Evolutionary conservation across 2,797 vertebrate species (phyloP), one percentile per base, ranked within the genome.

Genomic region (Amblyopsis hoosieri): DNA sequence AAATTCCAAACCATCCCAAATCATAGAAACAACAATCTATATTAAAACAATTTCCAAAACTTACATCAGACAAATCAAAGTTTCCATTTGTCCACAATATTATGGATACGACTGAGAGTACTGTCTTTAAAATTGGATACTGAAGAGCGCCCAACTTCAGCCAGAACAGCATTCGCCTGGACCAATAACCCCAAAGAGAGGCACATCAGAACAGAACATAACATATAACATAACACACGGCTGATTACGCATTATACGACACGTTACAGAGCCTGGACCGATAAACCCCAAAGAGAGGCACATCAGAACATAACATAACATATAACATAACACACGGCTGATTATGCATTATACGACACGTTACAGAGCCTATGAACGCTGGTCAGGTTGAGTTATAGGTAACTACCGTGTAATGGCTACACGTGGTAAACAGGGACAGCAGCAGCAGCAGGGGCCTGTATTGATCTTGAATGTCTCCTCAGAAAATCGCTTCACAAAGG

Each of bases 21-120:
- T 42, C 37, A 5, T 4, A 51, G 3, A 50, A 37, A 45, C 2
- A 45, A 10, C 2, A 45, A 8, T 61, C 17, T 7, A 9, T 3
- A 14, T 29, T n/a, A 49, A 9, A 58, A 29, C 0, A 1, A 2
- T 65, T 75, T 62, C 1, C 64, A 45, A 66, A 33, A 90, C 94
- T 91, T 89, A 96, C 95, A 73, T 93, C 83, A 54, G 90, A 72
- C 19, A 86, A 82, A 57, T 85, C 71, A 56, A 93, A 96, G 84
- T 90, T 92, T 60, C 91, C 94, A 33, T 96, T 95, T 53, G 91
- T 93, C 94, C 94, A 96, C 81, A 97, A 85, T 54, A 96, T 87
- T 50, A 95, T 58, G 67, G 90, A 83, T 33, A 97, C 75, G 79
- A 96, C 69, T 58, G 94, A 85, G 50, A 96, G 80, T 12, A 84